Conservation (phyloP, 37 sponge, comb jelly and placozoan species). For the Corticium candelabrum region DNA sequence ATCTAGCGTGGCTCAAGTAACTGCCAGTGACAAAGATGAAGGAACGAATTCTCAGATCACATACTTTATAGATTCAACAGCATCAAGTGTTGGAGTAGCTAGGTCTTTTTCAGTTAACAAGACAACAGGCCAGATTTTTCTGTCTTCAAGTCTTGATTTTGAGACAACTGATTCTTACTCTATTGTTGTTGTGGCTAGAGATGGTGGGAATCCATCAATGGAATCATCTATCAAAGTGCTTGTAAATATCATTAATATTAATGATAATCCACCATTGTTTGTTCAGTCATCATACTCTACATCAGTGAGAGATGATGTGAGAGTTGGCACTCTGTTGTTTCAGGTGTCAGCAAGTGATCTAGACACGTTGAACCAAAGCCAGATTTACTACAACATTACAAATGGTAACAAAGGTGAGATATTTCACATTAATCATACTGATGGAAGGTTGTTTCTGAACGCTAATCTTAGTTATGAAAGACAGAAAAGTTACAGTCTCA, state of each 20-base stretch:
- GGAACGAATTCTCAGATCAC: not conserved
- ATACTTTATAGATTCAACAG: not conserved
- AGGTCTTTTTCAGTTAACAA: not conserved
- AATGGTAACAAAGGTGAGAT: not conserved
- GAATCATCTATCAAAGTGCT: not conserved
- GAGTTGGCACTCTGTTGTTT: not conserved
- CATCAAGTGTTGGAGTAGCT: too few species aligned
- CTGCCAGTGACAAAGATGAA: not conserved
- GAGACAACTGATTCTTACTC: not conserved
- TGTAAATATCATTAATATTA: not conserved
- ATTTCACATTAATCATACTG: not conserved
- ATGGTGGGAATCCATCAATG: not conserved
- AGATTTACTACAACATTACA: not conserved
- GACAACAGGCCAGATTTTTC: not conserved
- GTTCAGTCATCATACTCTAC: not conserved
- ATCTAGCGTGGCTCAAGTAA: not conserved
- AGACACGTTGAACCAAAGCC: not conserved
- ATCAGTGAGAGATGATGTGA: not conserved
- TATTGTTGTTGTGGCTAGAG: not conserved
- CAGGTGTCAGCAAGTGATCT: not conserved
- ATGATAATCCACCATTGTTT: conserved; percentile 1
- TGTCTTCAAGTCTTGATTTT: not conserved
- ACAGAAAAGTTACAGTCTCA: not conserved
- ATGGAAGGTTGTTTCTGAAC: not conserved
- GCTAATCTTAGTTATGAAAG: not conserved